Evolutionary conservation across 2,113 vertebrate species (phyloP).

Genomic region (Tursiops truncatus): DNA sequence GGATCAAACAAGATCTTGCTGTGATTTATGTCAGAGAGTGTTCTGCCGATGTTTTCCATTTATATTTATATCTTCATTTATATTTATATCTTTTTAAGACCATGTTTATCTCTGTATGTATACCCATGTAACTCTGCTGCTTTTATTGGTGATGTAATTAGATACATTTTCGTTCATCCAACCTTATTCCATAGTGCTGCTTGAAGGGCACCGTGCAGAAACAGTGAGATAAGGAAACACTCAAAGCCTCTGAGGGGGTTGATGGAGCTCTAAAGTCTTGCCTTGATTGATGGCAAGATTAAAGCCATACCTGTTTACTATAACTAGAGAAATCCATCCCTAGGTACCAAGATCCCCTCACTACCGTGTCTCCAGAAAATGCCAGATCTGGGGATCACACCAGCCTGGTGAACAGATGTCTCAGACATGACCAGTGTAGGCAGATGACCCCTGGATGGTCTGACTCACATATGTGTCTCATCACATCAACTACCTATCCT

Average conservation of each 20-base stretch:
- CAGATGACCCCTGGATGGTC: not conserved
- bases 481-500: not conserved
- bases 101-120: not conserved
- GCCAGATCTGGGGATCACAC: accelerated
- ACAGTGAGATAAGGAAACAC: not conserved
- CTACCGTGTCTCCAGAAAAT: not conserved
- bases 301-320: not conserved
- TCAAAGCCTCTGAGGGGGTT: not conserved
- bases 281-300: not conserved
- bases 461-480: not conserved
- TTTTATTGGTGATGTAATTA: not conserved
- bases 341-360: not conserved
- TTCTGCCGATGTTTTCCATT: too few relatives aligned
- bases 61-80: not conserved
- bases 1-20: too few relatives aligned
- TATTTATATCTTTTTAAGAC: not conserved
- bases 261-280: not conserved
- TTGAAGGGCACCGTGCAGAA: not conserved
- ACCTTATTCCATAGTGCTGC: not conserved
- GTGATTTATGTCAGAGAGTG: too few relatives aligned
- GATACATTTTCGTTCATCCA: not conserved
- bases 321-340: not conserved
- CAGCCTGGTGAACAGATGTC: not conserved
- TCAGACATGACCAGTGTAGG: not conserved
- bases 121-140: not conserved